These are phyloP conservation scores for Brachionus angularis DNA, from an alignment of 1,140 invertebrate genomes.

Conservation along the genomic window DNA sequence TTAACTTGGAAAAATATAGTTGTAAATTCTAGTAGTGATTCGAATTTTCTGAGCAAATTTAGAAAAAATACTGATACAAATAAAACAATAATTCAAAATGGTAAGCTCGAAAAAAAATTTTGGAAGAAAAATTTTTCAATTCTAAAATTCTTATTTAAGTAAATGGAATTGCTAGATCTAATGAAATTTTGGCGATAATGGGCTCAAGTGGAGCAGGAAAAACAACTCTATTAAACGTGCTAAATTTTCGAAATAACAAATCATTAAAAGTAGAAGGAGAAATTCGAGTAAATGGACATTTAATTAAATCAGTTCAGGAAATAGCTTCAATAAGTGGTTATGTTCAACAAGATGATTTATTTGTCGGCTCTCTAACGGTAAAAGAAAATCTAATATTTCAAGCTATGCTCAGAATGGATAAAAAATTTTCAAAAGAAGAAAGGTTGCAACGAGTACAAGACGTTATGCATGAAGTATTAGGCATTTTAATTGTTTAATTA, in stretches of 20 bases:
- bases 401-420: conserved; percentile 74
- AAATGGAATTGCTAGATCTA: conserved; percentile 77
- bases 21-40: too few relatives aligned
- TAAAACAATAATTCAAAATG: too few relatives aligned
- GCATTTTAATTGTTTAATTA: neutral
- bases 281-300: conserved; percentile 57
- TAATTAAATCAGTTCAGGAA: conserved; percentile 45
- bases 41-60: too few relatives aligned
- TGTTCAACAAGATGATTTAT: conserved; percentile 76
- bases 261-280: conserved; percentile 70
- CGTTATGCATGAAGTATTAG: conserved; percentile 75
- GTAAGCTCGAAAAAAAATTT: too few relatives aligned
- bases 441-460: conserved; percentile 78
- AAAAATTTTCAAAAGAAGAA: conserved; percentile 68
- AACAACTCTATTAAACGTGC: conserved; percentile 83
- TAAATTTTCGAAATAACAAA: conserved; percentile 72
- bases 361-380: conserved; percentile 62
- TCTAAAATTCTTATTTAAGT: too few relatives aligned
- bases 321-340: conserved; percentile 70
- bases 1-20: too few relatives aligned
- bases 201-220: conserved; percentile 74
- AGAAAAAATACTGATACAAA: too few relatives aligned
- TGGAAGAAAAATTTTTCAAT: too few relatives aligned
- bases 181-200: conserved; percentile 84
- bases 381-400: conserved; percentile 62